These are phyloP conservation scores for Hetaerina americana DNA, from an alignment of 1,140 invertebrate genomes.

Conservation along the genomic window DNA sequence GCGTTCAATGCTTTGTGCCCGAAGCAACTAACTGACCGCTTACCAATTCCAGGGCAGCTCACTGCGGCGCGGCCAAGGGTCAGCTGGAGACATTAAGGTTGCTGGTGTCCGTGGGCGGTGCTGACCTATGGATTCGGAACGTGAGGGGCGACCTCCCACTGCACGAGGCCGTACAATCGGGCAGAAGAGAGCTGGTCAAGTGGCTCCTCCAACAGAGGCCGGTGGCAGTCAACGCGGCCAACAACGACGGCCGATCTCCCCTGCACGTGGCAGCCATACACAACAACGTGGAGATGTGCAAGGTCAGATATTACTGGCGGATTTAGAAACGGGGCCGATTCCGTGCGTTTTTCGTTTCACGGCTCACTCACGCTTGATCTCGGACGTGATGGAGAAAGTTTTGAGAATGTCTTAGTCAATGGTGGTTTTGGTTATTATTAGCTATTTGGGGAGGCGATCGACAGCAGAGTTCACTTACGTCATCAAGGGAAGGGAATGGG, in stretches of 20 bases:
- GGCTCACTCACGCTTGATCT: too few species aligned
- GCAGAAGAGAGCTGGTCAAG: slow-evolving; percentile 69
- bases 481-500: too few species aligned
- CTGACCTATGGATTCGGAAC: slow-evolving; percentile 86
- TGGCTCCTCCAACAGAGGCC: slow-evolving; percentile 75
- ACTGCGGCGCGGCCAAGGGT: slow-evolving; percentile 91
- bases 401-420: too few species aligned
- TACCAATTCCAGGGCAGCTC: slow-evolving; percentile 50
- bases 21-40: too few species aligned
- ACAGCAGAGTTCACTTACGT: too few species aligned
- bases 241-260: slow-evolving; percentile 83
- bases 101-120: slow-evolving; percentile 46
- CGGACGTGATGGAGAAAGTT: too few species aligned
- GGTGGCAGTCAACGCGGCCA: slow-evolving; percentile 73
- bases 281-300: slow-evolving; percentile 89
- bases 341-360: background rate
- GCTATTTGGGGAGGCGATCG: too few species aligned
- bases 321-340: background rate
- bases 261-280: slow-evolving; percentile 89
- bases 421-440: too few species aligned
- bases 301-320: slow-evolving; percentile 32
- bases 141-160: slow-evolving; percentile 80
- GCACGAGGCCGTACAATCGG: slow-evolving; percentile 89
- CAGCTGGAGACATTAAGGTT: slow-evolving; percentile 73
- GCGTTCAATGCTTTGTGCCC: too few species aligned